Evolutionary conservation across 2,888 invertebrate species (phyloP).

Genomic region (Tinea trinotella): DNA sequence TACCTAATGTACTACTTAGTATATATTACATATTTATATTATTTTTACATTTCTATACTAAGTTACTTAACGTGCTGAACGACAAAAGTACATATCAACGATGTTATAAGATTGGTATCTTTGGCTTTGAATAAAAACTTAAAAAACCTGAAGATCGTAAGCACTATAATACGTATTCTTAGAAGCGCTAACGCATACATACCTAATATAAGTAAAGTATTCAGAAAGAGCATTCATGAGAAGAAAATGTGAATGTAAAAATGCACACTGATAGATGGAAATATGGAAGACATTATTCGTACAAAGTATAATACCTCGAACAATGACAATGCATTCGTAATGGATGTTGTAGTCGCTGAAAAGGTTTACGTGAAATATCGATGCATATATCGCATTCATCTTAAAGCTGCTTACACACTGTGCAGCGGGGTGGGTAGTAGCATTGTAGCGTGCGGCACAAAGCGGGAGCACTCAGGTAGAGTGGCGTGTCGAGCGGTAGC

Average conservation of each 20-base stretch:
- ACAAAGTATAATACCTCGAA: background rate
- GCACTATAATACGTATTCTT: too few relatives aligned
- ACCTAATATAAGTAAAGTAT: too few relatives aligned
- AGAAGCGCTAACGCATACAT: too few relatives aligned
- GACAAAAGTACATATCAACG: too few relatives aligned
- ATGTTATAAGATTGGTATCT: too few relatives aligned
- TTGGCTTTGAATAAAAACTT: too few relatives aligned
- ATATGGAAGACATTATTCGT: background rate
- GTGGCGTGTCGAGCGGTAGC: slow-evolving; percentile 45
- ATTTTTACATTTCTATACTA: too few relatives aligned
- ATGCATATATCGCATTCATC: slow-evolving; percentile 14
- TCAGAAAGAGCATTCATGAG: background rate
- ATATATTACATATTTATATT: too few relatives aligned
- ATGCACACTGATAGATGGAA: background rate
- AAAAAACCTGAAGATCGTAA: too few relatives aligned
- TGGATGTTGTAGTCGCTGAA: background rate
- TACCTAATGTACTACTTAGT: too few relatives aligned
- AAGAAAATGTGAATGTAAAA: background rate
- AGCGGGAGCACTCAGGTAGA: slow-evolving; percentile 66
- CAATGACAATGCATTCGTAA: background rate
- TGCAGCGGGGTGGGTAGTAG: slow-evolving; percentile 31
- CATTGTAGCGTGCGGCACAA: slow-evolving; percentile 50
- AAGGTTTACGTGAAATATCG: slow-evolving; percentile 5
- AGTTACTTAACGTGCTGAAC: too few relatives aligned
- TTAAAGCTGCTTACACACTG: slow-evolving; percentile 15